phyloP scores from a whole-genome alignment of 2,113 vertebrate genomes.

The Telmatochromis brachygnathus region DNA sequence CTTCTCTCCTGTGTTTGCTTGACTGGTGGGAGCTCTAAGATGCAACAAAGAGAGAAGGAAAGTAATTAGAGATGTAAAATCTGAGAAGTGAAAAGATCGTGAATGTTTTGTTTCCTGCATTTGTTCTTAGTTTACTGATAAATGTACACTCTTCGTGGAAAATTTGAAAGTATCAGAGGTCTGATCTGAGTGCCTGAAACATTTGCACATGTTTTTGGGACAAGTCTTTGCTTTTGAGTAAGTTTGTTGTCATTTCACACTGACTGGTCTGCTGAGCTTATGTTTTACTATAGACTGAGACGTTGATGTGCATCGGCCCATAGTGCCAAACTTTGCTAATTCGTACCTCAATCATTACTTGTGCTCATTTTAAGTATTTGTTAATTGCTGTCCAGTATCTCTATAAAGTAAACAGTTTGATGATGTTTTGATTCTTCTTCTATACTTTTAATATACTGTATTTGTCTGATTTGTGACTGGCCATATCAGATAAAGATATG shows the following conservation, averaged over 20 bases:
- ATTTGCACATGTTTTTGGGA: not conserved
- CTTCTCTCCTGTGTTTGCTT: not conserved
- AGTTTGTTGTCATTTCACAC: not conserved
- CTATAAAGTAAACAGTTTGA: not conserved
- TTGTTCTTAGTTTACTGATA: not conserved
- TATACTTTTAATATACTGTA: not conserved
- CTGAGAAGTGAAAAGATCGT: fast-evolving
- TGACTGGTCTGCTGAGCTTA: not conserved
- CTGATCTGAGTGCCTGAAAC: not conserved
- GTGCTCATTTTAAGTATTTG: not conserved
- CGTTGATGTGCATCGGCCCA: fast-evolving
- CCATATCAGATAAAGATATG: not conserved
- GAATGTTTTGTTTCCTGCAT: not conserved
- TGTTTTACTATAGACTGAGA: not conserved
- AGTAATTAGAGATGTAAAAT: not conserved
- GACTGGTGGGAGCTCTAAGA: fast-evolving
- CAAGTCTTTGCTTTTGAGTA: not conserved
- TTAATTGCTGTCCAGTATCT: not conserved
- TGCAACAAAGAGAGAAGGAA: not conserved
- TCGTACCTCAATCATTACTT: not conserved
- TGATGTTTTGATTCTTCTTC: fast-evolving
- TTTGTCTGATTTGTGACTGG: not conserved
- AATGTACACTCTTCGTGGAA: fast-evolving
- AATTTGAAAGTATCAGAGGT: fast-evolving
- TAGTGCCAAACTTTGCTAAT: not conserved